Evolutionary conservation across 2,113 vertebrate genomes (phyloP).

Genomic region (Gavialis gangeticus): DNA sequence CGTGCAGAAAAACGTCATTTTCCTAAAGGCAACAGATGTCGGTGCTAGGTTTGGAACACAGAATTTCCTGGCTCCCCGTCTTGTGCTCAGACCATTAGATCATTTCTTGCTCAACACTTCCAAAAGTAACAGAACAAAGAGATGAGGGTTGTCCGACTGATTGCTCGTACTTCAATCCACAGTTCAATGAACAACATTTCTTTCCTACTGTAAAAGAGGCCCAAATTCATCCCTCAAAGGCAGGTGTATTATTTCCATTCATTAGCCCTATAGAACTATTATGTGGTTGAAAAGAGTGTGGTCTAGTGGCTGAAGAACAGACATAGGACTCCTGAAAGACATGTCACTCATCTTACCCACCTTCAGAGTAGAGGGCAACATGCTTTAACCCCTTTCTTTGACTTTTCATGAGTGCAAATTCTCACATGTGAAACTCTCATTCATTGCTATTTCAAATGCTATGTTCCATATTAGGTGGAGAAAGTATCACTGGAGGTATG

Average conservation of each 20-base stretch:
- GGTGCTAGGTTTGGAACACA: not conserved
- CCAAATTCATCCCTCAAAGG: not conserved
- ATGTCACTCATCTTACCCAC: not conserved
- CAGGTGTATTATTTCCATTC: conserved; percentile 8
- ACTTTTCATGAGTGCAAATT: not conserved
- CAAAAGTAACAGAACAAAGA: conserved; percentile 10
- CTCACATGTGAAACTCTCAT: conserved; percentile 43
- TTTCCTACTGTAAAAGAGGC: conserved; percentile 12
- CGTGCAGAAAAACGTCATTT: not conserved
- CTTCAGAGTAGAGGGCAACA: not conserved
- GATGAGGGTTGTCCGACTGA: not conserved
- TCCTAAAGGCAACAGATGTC: not conserved
- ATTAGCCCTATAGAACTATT: not conserved
- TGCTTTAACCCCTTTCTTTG: not conserved
- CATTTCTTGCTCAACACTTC: conserved; percentile 19
- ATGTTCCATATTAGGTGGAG: conserved; percentile 45
- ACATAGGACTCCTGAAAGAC: not conserved
- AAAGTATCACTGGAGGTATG: conserved; percentile 27
- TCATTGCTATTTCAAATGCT: conserved; percentile 15
- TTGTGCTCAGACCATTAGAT: not conserved
- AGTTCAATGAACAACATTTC: not conserved
- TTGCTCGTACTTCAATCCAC: not conserved
- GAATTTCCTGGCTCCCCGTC: conserved; percentile 35
- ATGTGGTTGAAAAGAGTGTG: not conserved
- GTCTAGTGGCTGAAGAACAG: not conserved